Percentiles rank a stretch among this genome's conserved stretches.
phyloP scores from a whole-genome alignment of 2,113 vertebrate species.

The Hippopotamus amphibius region DNA sequence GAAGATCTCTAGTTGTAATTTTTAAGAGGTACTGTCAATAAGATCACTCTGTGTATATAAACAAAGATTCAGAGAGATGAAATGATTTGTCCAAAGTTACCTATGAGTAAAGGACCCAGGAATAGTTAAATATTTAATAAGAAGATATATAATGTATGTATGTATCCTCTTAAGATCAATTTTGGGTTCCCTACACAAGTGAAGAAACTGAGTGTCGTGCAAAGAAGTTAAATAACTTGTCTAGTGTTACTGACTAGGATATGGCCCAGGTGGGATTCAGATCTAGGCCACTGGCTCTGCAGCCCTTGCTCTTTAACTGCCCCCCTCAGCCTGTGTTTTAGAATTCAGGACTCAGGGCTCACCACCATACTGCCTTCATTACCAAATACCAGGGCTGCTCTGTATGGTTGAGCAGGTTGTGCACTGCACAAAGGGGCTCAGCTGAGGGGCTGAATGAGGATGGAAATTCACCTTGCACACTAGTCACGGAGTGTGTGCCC shows the following conservation, averaged over 20 bases:
- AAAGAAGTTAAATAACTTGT: background rate
- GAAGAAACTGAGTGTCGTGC: background rate
- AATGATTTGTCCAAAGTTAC: background rate
- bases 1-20: background rate
- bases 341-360: background rate
- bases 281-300: background rate
- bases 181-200: background rate
- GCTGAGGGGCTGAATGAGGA: background rate
- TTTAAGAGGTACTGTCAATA: background rate
- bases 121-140: background rate
- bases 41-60: background rate
- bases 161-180: background rate
- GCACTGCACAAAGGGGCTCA: background rate
- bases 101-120: background rate
- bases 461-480: background rate
- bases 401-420: background rate
- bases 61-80: background rate
- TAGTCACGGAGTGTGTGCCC: background rate
- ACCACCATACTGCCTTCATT: rapidly evolving
- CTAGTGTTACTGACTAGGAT: background rate
- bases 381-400: background rate
- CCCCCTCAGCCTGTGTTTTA: background rate
- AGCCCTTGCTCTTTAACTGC: background rate
- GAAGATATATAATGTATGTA: background rate
- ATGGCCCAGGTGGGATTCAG: background rate